Conservation (phyloP, 2,888 invertebrate genomes). For the Torymus aiolomorphi region DNA sequence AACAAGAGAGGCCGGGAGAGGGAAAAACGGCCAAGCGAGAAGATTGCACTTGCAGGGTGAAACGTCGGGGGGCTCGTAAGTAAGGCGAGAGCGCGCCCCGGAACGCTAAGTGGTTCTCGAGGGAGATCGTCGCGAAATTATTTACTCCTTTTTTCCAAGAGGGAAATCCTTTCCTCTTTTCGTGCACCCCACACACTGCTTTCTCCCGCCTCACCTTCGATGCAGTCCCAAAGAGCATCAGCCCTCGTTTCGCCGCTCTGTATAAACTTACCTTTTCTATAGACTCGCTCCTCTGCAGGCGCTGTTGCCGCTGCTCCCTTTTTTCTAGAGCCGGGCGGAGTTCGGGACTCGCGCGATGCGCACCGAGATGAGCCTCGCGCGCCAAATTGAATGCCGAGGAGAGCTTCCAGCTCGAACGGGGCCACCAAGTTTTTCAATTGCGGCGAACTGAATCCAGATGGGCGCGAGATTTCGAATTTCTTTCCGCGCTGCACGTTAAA, state of each 20-base stretch:
- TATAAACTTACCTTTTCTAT: slow-evolving; percentile 37
- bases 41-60: slow-evolving; percentile 27
- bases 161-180: slow-evolving; percentile 32
- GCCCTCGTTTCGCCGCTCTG: not conserved
- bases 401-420: slow-evolving; percentile 5
- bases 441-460: not conserved
- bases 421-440: slow-evolving; percentile 38
- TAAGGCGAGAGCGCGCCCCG: slow-evolving; percentile 50
- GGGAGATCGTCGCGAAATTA: slow-evolving; percentile 59
- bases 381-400: slow-evolving; percentile 20
- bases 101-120: slow-evolving; percentile 60
- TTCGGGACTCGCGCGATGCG: not conserved
- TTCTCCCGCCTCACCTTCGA: too few relatives aligned
- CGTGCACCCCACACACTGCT: slow-evolving; percentile 5
- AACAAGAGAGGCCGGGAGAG: slow-evolving; percentile 4
- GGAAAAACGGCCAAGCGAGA: slow-evolving; percentile 31
- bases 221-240: not conserved
- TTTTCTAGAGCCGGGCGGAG: not conserved
- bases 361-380: too few relatives aligned
- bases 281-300: not conserved
- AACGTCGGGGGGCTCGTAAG: slow-evolving; percentile 60
- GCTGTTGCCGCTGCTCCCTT: not conserved
- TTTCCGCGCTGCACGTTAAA: not conserved
- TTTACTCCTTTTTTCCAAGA: slow-evolving; percentile 26
- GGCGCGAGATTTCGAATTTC: slow-evolving; percentile 1